Percentiles rank a stretch among this genome's conserved stretches.
These are phyloP conservation scores for Drosophila lini DNA, from an alignment of 1,140 invertebrate genomes.

Conservation along the genomic window DNA sequence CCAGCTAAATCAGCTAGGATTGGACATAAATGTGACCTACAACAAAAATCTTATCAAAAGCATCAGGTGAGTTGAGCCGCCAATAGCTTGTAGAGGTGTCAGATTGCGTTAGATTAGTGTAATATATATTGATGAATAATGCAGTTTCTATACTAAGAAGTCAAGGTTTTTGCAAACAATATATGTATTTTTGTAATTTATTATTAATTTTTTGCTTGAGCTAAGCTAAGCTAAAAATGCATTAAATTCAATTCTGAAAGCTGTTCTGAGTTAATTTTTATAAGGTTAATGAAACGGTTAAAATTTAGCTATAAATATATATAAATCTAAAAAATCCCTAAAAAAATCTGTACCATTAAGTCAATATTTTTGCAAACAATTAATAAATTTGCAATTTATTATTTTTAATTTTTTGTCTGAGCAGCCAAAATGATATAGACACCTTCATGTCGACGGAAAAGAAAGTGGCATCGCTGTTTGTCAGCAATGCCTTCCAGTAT, in stretches of 20 bases:
- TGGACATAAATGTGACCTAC: constrained; percentile 30
- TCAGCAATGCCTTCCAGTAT: constrained; percentile 2
- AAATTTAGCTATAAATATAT: too few species aligned
- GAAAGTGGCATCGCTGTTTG: constrained; percentile 22
- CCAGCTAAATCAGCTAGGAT: constrained; percentile 33
- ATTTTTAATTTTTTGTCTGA: background rate
- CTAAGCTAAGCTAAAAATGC: background rate
- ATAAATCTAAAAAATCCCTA: too few species aligned
- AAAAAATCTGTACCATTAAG: too few species aligned
- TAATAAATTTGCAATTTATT: background rate
- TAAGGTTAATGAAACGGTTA: too few species aligned
- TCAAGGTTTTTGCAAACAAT: too few species aligned
- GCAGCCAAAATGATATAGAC: constrained; percentile 3
- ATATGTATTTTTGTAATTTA: background rate
- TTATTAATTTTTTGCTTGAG: background rate
- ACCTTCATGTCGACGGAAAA: constrained; percentile 4
- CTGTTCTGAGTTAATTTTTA: too few species aligned
- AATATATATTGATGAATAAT: too few species aligned
- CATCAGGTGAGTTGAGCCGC: constrained; percentile 17
- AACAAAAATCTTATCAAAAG: constrained; percentile 5
- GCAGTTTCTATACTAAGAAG: too few species aligned
- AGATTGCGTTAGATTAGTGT: background rate
- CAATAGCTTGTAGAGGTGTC: background rate
- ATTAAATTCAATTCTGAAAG: too few species aligned
- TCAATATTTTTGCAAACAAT: too few species aligned